These are phyloP conservation scores for Pygoscelis adeliae DNA, from an alignment of 2,113 vertebrate genomes.

Conservation along the genomic window DNA sequence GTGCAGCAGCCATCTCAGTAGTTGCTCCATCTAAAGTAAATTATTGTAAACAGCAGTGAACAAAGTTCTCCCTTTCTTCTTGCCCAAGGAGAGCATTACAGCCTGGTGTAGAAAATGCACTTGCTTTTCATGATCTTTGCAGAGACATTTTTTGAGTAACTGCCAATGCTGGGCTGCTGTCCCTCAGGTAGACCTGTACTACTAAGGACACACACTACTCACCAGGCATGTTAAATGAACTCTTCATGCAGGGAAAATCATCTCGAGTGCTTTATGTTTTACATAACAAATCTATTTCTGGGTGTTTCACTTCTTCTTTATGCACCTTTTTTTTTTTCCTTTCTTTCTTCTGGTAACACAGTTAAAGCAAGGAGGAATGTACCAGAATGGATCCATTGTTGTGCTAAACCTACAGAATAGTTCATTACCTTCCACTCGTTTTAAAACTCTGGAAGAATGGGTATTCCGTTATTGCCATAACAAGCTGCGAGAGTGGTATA, in stretches of 20 bases:
- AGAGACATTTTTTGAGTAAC: background rate
- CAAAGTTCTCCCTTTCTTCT: background rate
- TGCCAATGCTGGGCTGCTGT: background rate
- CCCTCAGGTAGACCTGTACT: background rate
- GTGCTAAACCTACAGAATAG: background rate
- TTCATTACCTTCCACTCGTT: background rate
- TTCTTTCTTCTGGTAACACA: background rate
- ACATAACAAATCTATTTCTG: background rate
- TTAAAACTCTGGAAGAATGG: background rate
- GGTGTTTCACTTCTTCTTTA: background rate
- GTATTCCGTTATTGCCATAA: background rate
- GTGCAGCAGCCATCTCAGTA: background rate
- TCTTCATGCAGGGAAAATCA: background rate
- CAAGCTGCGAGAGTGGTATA: background rate
- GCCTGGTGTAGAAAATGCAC: background rate
- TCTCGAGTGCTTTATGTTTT: background rate
- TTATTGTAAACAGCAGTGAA: background rate
- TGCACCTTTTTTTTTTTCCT: background rate
- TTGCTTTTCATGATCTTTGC: background rate
- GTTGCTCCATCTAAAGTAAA: background rate
- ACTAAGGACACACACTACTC: background rate
- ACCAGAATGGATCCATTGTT: background rate
- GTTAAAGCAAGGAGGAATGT: background rate
- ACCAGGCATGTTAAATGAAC: background rate
- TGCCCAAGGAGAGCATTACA: background rate